These are phyloP conservation scores for Sialis fuliginosa DNA, from an alignment of 2,888 invertebrate genomes.

Conservation along the genomic window DNA sequence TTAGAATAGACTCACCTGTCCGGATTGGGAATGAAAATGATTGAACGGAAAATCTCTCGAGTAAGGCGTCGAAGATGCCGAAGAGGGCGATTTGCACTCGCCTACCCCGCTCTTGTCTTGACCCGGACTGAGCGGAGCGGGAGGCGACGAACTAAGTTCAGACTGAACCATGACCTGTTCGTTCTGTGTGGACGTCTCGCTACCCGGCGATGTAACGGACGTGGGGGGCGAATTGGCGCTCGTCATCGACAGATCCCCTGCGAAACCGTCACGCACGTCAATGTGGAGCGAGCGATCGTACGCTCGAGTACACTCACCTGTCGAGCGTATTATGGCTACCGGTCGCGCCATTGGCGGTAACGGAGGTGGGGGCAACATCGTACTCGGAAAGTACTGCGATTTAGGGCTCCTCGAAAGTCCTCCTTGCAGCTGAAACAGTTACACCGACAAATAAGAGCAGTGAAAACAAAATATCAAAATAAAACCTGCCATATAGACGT, in stretches of 20 bases:
- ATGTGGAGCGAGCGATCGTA: too few species aligned
- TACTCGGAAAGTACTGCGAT: constrained; percentile 74
- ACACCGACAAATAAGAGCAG: too few species aligned
- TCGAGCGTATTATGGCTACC: constrained; percentile 87
- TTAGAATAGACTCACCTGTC: constrained; percentile 43
- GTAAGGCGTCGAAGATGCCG: constrained; percentile 20
- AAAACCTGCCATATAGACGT: too few species aligned
- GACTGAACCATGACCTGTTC: constrained; percentile 21
- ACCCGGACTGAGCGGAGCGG: constrained; percentile 23
- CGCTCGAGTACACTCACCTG: constrained; percentile 32
- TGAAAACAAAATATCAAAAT: too few species aligned
- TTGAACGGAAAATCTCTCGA: constrained; percentile 65
- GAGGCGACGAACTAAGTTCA: constrained; percentile 24
- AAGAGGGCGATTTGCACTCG: constrained; percentile 12
- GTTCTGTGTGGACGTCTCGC: constrained; percentile 23
- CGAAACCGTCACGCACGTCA: too few species aligned
- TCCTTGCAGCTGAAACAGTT: constrained; percentile 30
- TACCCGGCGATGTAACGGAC: constrained; percentile 36
- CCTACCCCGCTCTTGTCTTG: constrained; percentile 17
- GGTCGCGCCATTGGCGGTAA: constrained; percentile 92
- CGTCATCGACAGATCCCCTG: constrained; percentile 35
- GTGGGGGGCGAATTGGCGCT: constrained; percentile 44
- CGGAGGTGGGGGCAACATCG: constrained; percentile 89
- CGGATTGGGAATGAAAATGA: constrained; percentile 84
- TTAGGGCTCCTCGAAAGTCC: constrained; percentile 50